These are phyloP conservation scores for Zele albiditarsus DNA, from an alignment of 2,888 invertebrate species.

Conservation along the genomic window DNA sequence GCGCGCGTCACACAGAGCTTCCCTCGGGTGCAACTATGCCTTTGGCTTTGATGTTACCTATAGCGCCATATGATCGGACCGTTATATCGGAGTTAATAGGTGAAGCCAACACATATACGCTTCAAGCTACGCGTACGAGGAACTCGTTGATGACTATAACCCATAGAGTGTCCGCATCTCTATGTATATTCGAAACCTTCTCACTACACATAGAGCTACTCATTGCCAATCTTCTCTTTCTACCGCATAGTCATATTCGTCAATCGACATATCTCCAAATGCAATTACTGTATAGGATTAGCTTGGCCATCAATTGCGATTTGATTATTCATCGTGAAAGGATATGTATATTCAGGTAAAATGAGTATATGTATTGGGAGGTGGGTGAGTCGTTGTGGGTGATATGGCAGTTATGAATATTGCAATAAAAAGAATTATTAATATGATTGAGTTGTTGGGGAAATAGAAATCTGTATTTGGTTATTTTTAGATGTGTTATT, in stretches of 20 bases:
- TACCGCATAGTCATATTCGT: conserved; percentile 57
- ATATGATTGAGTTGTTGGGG: neutral
- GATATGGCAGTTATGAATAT: no score
- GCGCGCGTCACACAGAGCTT: conserved; percentile 58
- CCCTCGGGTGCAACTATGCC: conserved; percentile 70
- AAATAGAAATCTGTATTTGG: neutral
- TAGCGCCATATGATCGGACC: conserved; percentile 62
- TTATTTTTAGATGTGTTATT: no score
- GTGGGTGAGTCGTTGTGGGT: no score
- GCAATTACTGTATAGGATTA: conserved; percentile 66
- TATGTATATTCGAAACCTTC: conserved; percentile 9
- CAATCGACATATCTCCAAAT: conserved; percentile 66
- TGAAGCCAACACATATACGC: conserved; percentile 49
- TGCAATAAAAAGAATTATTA: no score
- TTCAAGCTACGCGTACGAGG: conserved; percentile 14
- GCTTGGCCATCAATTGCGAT: conserved; percentile 42
- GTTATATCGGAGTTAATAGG: conserved; percentile 56
- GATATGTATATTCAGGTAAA: neutral
- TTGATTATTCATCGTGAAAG: conserved; percentile 45
- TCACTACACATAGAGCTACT: neutral
- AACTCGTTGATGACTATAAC: conserved; percentile 7
- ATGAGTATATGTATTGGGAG: neutral
- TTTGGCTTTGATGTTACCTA: conserved; percentile 72
- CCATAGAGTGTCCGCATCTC: conserved; percentile 16
- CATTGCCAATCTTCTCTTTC: conserved; percentile 20